Base-by-base conservation (phyloP, 2,888 invertebrate species). In the Drosophila mulleri region DNA sequence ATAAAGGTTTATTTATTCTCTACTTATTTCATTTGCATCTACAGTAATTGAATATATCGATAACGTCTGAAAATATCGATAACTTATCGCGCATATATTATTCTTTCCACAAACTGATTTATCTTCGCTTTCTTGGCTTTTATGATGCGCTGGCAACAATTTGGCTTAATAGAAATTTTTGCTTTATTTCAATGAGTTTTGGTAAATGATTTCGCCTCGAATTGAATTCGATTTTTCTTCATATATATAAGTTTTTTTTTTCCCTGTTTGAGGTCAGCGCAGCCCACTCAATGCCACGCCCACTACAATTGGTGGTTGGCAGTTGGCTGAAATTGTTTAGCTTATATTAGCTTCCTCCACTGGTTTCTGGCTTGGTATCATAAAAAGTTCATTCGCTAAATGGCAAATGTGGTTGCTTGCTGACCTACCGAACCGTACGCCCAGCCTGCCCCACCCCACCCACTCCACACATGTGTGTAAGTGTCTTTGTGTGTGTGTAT, bases 341-440 rank as follows among this genome's bases (percentile, higher is more conserved):
- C 78, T 75, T 80, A 75, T 70, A 72, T 71, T 74, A 70, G 70
- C 63, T 54, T 54, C 53, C 23, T 70, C 35, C 54, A 53, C 18
- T 71, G 57, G 58, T 63, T 72, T 64, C 64, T 39, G 71, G 58
- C 53, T 64, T 58, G 75, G 72, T 67, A 78, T 83, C 83, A 81
- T 81, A 81, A 83, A 81, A 81, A 83, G 81, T 81, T 81, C 81
- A 81, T 81, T 81, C 81, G 83, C 78, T 78, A 81, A 81, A 81
- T 81, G 80, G 80, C 80, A 75, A 83, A 79, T 79, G 76, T 75
- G 70, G 65, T 71, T 67, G 63, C 73, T 57, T 67, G 67, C 72
- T 72, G 61, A 75, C 63, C 80, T 52, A 69, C 52, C 70, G 52
- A 69, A 69, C 57, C 52, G 35, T 35, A 18, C 32, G 11, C 32